phyloP scores from a whole-genome alignment of 2,113 vertebrate genomes.

The Amazona vittata region DNA sequence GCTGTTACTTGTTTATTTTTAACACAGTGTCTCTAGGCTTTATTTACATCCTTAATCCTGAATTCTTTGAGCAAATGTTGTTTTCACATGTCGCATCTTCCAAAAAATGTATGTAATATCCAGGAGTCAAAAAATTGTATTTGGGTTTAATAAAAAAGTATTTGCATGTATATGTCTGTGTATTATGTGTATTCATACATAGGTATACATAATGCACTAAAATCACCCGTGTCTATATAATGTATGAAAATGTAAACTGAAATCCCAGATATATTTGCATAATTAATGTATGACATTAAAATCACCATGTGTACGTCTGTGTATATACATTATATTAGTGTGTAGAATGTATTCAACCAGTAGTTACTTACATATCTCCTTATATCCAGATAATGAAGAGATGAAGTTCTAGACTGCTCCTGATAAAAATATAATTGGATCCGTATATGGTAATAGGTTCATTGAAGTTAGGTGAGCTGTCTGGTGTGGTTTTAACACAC shows the following conservation, averaged over 20 bases:
- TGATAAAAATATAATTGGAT: background rate
- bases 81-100: background rate
- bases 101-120: background rate
- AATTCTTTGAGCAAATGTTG: background rate
- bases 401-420: background rate
- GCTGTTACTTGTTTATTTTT: background rate
- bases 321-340: background rate
- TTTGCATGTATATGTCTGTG: background rate
- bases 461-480: background rate
- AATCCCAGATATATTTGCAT: background rate
- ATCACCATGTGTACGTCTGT: accelerated
- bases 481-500: background rate
- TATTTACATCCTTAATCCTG: background rate
- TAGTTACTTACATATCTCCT: background rate
- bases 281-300: background rate
- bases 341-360: background rate
- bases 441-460: background rate
- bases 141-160: background rate
- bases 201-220: background rate
- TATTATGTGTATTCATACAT: background rate
- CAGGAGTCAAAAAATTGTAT: background rate
- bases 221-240: background rate
- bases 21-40: background rate
- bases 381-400: background rate
- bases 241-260: background rate